Percentiles rank a stretch among this genome's conserved stretches.
Conservation (phyloP, 1,140 invertebrate species). For the fruit fly (Drosophila melanogaster) region Release_6_plus_ISO1_MT NT_033777.3:5022001-5022500, state of each 20-base stretch:
- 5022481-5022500: slow-evolving; percentile 65
- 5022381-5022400: slow-evolving; percentile 52
- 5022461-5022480: slow-evolving; percentile 60
- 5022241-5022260: too few relatives aligned
- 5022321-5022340: too few relatives aligned
- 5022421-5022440: slow-evolving; percentile 38
- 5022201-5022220: too few relatives aligned
- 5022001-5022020: not conserved
- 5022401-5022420: slow-evolving; percentile 52
- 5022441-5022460: slow-evolving; percentile 53
- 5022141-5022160: slow-evolving; percentile 9
- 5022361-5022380: slow-evolving; percentile 2
- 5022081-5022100: slow-evolving; percentile 25
- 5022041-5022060: slow-evolving; percentile 65
- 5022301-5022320: too few relatives aligned
- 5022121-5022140: too few relatives aligned
- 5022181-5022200: not conserved
- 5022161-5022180: not conserved
- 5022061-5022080: slow-evolving; percentile 70
- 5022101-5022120: not conserved
- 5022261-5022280: too few relatives aligned
- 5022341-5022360: not conserved
- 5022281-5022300: too few relatives aligned
- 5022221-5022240: too few relatives aligned
- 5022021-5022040: slow-evolving; percentile 7